Conservation (phyloP, 2,888 invertebrate species). For the Calameuta idolon region DNA sequence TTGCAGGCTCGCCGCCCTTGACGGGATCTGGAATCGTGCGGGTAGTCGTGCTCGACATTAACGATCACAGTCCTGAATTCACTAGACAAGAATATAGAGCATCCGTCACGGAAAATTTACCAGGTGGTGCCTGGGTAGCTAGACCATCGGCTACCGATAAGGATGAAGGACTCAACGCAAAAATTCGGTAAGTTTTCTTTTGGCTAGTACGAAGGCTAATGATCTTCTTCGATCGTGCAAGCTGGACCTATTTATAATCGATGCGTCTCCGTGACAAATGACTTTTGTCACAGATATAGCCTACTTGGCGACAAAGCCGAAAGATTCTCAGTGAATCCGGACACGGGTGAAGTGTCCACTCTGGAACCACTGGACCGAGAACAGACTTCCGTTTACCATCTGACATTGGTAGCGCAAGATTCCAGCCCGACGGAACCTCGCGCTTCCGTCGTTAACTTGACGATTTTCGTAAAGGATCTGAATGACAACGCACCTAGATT, state of each 20-base stretch:
- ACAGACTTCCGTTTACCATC: slow-evolving; percentile 79
- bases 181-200: slow-evolving; percentile 73
- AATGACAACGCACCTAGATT: slow-evolving; percentile 90
- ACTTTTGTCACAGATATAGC: slow-evolving; percentile 74
- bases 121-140: slow-evolving; percentile 81
- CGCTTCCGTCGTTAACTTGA: slow-evolving; percentile 85
- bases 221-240: background rate
- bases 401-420: slow-evolving; percentile 90
- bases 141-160: slow-evolving; percentile 84
- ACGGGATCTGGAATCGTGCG: slow-evolving; percentile 93
- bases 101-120: slow-evolving; percentile 84
- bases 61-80: slow-evolving; percentile 93
- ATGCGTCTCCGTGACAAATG: background rate
- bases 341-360: slow-evolving; percentile 84
- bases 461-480: slow-evolving; percentile 82
- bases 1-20: slow-evolving; percentile 88
- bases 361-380: slow-evolving; percentile 82
- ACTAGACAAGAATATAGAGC: slow-evolving; percentile 84
- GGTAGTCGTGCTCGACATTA: slow-evolving; percentile 92
- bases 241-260: background rate
- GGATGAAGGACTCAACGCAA: slow-evolving; percentile 87
- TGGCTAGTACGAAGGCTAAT: no score
- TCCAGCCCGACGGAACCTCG: slow-evolving; percentile 87
- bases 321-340: slow-evolving; percentile 82
- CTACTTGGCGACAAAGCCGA: slow-evolving; percentile 85